Conservation (phyloP, 2,888 invertebrate genomes). For the Disparrhopalites patrizii region DNA sequence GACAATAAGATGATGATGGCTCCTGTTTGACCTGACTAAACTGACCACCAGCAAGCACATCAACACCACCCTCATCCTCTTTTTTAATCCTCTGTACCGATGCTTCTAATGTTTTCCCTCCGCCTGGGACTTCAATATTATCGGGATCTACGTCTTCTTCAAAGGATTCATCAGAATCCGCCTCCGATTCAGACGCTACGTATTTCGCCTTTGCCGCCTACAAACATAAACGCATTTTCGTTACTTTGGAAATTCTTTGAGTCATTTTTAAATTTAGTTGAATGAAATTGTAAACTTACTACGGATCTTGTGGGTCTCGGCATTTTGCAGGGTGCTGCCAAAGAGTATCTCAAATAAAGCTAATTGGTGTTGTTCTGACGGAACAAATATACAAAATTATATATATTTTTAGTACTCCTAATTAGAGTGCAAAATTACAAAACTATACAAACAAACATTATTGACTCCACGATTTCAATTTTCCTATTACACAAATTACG, state of each 20-base stretch:
- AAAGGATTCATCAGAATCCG: conserved; percentile 46
- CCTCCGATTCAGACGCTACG: conserved; percentile 37
- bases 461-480: too few relatives aligned
- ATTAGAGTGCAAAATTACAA: too few relatives aligned
- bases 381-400: conserved; percentile 12
- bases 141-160: conserved; percentile 76
- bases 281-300: too few relatives aligned
- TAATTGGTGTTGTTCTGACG: neutral
- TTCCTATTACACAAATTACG: too few relatives aligned
- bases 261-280: too few relatives aligned
- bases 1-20: conserved; percentile 5
- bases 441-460: too few relatives aligned
- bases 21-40: neutral
- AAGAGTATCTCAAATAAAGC: conserved; percentile 8
- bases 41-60: neutral
- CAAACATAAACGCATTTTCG: too few relatives aligned
- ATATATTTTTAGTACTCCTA: too few relatives aligned
- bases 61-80: neutral
- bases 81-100: conserved; percentile 52
- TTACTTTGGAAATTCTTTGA: too few relatives aligned
- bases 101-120: conserved; percentile 80
- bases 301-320: conserved; percentile 16
- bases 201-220: too few relatives aligned
- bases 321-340: conserved; percentile 19
- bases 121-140: conserved; percentile 88